phyloP scores from a whole-genome alignment of 2,113 vertebrate species.

The Pachycephala philippinensis region DNA sequence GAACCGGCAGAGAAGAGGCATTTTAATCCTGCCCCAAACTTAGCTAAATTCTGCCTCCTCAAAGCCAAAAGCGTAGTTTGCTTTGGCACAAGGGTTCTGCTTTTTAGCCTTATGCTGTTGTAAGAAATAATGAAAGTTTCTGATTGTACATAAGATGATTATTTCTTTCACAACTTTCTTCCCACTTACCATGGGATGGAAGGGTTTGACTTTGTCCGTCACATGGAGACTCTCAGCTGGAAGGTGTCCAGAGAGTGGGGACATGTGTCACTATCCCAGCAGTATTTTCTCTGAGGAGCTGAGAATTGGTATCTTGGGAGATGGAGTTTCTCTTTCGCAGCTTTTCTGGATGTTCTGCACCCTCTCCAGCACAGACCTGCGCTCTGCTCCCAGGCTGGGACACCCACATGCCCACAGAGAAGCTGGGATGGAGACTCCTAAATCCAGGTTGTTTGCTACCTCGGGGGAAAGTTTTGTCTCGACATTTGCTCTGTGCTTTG shows the following conservation, averaged over 20 bases:
- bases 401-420: background rate
- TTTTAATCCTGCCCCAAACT: background rate
- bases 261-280: background rate
- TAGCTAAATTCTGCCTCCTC: background rate
- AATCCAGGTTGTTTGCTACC: background rate
- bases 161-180: background rate
- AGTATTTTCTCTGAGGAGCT: background rate
- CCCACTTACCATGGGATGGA: background rate
- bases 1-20: background rate
- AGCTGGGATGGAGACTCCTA: background rate
- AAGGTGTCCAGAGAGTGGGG: background rate
- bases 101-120: background rate
- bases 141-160: background rate
- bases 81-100: background rate
- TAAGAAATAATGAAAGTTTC: background rate
- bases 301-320: background rate
- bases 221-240: background rate
- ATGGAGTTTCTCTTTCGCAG: background rate
- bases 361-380: accelerated
- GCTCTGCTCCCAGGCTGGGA: background rate
- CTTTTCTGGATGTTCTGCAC: background rate
- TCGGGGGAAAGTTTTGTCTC: background rate
- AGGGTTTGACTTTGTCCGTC: background rate
- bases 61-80: background rate
- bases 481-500: conserved; percentile 39